Evolutionary conservation across 2,113 vertebrate genomes (phyloP).

Genomic region (Scomber colias): DNA sequence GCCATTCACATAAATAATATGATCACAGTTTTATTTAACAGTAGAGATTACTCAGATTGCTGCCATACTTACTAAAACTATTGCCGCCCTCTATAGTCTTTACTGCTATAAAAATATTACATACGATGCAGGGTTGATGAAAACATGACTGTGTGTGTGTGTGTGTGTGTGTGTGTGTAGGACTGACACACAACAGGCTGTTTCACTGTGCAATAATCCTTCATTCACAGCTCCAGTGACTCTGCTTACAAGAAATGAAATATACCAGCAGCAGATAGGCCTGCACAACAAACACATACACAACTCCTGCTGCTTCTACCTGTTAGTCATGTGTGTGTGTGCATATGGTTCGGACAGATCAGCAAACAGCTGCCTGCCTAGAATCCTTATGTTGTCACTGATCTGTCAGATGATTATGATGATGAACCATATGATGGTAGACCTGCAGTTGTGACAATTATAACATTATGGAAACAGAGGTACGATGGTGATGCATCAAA

Average conservation of each 20-base stretch:
- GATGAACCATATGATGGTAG: not conserved
- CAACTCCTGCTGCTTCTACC: not conserved
- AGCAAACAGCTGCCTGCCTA: conserved; percentile 15
- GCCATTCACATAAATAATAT: no score
- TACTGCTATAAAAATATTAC: no score
- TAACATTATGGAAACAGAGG: not conserved
- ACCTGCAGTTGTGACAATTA: not conserved
- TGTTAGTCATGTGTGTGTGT: not conserved
- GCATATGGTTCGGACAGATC: conserved; percentile 7
- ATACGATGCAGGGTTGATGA: not conserved
- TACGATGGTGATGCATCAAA: not conserved
- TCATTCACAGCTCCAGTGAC: not conserved
- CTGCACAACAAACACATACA: conserved; percentile 5
- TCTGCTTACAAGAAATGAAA: not conserved
- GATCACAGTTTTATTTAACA: no score
- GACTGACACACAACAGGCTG: not conserved
- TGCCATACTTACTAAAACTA: no score
- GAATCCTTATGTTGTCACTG: not conserved
- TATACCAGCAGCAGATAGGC: not conserved
- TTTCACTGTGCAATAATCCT: conserved; percentile 6
- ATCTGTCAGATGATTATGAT: not conserved
- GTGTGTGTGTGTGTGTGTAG: not conserved
- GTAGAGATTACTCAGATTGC: no score
- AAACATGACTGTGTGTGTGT: not conserved
- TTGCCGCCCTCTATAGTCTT: no score